These are phyloP conservation scores for Amphilophus citrinellus DNA, from an alignment of 2,113 vertebrate species.

Conservation along the genomic window DNA sequence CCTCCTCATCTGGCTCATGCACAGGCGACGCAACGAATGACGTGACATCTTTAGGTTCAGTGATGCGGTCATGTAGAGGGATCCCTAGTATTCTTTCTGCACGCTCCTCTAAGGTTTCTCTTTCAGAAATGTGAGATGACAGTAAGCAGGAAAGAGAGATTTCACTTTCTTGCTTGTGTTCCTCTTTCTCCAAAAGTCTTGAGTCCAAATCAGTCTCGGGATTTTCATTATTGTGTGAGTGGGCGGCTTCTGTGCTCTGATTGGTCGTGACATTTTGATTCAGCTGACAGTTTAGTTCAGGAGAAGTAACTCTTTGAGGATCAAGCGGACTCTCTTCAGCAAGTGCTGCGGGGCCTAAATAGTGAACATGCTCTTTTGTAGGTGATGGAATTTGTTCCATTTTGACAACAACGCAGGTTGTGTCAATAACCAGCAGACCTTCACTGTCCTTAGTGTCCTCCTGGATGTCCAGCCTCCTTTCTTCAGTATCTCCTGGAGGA, in stretches of 20 bases:
- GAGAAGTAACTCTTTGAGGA: not conserved
- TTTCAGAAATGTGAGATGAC: constrained; percentile 9
- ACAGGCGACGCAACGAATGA: not conserved
- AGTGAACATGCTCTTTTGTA: constrained; percentile 81
- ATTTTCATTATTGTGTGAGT: constrained; percentile 5
- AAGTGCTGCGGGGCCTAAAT: constrained; percentile 39
- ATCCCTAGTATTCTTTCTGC: constrained; percentile 79
- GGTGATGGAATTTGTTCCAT: constrained; percentile 86
- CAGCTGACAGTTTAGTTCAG: constrained; percentile 17
- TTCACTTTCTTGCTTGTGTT: constrained; percentile 8
- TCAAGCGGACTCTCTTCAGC: constrained; percentile 20
- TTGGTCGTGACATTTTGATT: constrained; percentile 32
- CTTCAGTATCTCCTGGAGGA: constrained; percentile 35
- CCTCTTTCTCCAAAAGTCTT: constrained; percentile 15
- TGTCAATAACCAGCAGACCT: constrained; percentile 86
- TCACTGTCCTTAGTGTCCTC: constrained; percentile 54
- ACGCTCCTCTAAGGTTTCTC: constrained; percentile 70
- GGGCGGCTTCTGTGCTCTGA: constrained; percentile 12
- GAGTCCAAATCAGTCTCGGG: not conserved
- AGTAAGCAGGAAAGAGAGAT: not conserved
- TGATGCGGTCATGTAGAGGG: constrained; percentile 26
- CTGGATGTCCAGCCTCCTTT: constrained; percentile 32
- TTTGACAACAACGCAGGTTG: constrained; percentile 88
- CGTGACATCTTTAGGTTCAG: not conserved
- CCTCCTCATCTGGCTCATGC: constrained; percentile 16